Evolutionary conservation across 2,797 vertebrate genomes (phyloP).

Genomic region (Myotis daubentonii): DNA sequence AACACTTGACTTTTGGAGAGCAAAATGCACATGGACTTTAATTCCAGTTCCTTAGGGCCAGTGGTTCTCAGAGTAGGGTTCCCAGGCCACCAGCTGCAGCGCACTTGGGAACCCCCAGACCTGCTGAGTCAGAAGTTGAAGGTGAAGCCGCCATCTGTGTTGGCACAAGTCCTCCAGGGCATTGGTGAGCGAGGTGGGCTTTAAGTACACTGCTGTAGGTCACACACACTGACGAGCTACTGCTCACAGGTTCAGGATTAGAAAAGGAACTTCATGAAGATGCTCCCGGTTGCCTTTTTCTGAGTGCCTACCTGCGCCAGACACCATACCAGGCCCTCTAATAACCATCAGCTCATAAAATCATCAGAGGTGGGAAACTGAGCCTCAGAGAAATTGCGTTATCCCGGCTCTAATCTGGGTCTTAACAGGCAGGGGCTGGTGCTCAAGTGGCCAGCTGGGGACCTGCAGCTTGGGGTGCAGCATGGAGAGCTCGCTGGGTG

Average conservation of each 20-base stretch:
- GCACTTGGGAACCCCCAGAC: background rate
- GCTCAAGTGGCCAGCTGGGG: background rate
- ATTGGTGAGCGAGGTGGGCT: background rate
- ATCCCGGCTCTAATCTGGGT: background rate
- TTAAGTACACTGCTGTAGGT: background rate
- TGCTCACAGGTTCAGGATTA: background rate
- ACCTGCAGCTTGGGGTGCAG: background rate
- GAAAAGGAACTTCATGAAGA: background rate
- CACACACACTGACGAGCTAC: background rate
- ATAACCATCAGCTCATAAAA: background rate
- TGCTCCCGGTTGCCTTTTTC: background rate
- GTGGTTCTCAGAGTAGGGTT: background rate
- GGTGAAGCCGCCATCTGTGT: background rate
- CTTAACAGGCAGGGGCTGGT: background rate
- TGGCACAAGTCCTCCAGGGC: background rate
- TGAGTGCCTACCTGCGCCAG: background rate
- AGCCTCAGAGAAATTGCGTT: background rate
- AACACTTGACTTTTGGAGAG: background rate
- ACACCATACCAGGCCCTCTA: background rate
- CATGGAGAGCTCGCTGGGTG: background rate
- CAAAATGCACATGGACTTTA: background rate
- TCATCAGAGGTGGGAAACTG: background rate
- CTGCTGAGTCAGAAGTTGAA: background rate
- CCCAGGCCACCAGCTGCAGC: background rate
- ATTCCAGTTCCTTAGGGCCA: background rate